Percentiles rank a stretch among this genome's conserved stretches.
phyloP scores from a whole-genome alignment of 2,888 invertebrate genomes.

The Dasypolia templi region DNA sequence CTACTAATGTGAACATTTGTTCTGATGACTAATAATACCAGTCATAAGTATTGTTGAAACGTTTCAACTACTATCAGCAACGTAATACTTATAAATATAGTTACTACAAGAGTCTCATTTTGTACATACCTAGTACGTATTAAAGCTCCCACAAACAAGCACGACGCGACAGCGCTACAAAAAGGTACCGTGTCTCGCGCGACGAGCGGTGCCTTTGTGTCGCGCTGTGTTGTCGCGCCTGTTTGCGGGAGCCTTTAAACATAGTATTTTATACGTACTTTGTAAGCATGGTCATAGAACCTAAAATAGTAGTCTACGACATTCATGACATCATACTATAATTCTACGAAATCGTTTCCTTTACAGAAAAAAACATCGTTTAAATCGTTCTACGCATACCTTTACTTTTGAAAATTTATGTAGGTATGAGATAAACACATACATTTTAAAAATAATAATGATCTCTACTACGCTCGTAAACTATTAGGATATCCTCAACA shows the following conservation, averaged over 20 bases:
- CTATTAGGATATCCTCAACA: slow-evolving; percentile 20
- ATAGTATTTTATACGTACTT: slow-evolving; percentile 19
- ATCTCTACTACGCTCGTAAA: slow-evolving; percentile 15
- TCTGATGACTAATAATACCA: slow-evolving; percentile 37
- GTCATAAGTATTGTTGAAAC: slow-evolving; percentile 40
- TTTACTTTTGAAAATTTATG: slow-evolving; percentile 16
- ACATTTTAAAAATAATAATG: slow-evolving; percentile 22
- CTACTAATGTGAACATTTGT: slow-evolving; percentile 27
- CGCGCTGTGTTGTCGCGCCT: no score
- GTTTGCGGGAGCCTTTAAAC: no score
- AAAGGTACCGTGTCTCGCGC: no score
- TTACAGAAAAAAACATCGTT: background rate
- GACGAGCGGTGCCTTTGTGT: no score
- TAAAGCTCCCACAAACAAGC: no score
- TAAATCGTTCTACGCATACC: background rate
- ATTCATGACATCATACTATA: slow-evolving; percentile 54
- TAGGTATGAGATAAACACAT: slow-evolving; percentile 4
- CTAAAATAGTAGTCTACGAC: slow-evolving; percentile 49
- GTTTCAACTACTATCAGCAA: slow-evolving; percentile 26
- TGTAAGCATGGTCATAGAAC: slow-evolving; percentile 15
- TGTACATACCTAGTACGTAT: no score
- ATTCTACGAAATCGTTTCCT: slow-evolving; percentile 16
- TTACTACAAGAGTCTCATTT: slow-evolving; percentile 1
- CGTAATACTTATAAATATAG: slow-evolving; percentile 62
- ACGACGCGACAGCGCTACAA: no score